Evolutionary conservation across 2,888 invertebrate genomes (phyloP).

Genomic region (Elmis aenea): DNA sequence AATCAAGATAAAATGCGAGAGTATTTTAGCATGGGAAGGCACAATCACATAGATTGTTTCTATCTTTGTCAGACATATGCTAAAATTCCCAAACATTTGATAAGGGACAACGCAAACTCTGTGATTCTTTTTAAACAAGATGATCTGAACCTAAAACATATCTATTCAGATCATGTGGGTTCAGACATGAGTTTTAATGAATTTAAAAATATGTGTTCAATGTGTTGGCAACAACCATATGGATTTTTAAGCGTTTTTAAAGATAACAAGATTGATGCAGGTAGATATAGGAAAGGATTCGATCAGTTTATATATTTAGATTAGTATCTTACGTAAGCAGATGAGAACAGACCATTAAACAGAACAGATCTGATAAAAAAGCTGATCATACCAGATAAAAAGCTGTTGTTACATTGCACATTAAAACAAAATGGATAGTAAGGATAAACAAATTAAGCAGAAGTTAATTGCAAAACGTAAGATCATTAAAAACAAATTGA

Average conservation of each 20-base stretch:
- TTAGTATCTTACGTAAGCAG: not conserved
- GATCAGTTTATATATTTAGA: constrained; percentile 18
- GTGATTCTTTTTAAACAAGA: constrained; percentile 36
- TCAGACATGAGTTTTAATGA: constrained; percentile 27
- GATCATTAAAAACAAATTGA: no score
- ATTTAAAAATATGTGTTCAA: constrained; percentile 30
- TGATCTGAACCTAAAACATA: constrained; percentile 34
- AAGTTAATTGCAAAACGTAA: no score
- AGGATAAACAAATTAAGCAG: no score
- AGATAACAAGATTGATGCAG: constrained; percentile 27
- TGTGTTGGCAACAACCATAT: constrained; percentile 33
- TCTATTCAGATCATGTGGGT: constrained; percentile 27
- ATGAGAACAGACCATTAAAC: not conserved
- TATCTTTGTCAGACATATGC: constrained; percentile 37
- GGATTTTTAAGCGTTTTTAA: constrained; percentile 32
- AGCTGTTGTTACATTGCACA: no score
- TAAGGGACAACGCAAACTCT: constrained; percentile 36
- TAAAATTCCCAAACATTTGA: constrained; percentile 34
- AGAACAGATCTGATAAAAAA: constrained; percentile 1
- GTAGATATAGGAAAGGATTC: constrained; percentile 34
- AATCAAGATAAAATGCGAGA: constrained; percentile 29
- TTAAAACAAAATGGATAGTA: no score
- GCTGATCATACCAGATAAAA: no score
- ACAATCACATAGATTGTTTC: constrained; percentile 33
- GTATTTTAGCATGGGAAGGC: constrained; percentile 34